Evolutionary conservation across 92 coral and sea anemone species (phyloP).

Genomic region (Phenganax subtilis): DNA sequence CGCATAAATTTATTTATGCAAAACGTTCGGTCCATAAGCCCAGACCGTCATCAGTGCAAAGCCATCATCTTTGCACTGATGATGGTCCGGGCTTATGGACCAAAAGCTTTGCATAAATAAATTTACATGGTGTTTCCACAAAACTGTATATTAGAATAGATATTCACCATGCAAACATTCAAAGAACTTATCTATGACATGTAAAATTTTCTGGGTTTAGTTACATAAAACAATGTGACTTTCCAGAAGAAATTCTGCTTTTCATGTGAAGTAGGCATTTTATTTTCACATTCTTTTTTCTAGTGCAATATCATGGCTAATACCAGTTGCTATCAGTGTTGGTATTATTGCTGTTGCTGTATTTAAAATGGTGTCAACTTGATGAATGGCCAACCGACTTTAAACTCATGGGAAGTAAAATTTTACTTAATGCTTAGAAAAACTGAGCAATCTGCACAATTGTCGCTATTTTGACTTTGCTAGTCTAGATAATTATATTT

Average conservation of each 20-base stretch:
- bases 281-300: neutral
- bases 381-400: neutral
- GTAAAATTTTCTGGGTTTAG: neutral
- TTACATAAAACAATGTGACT: neutral
- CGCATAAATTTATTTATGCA: too few relatives aligned
- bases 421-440: too few relatives aligned
- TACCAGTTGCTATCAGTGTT: constrained; percentile 29
- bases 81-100: too few relatives aligned
- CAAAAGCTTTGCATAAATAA: too few relatives aligned
- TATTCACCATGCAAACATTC: too few relatives aligned
- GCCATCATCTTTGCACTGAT: too few relatives aligned
- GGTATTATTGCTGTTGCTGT: constrained; percentile 34
- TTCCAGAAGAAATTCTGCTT: neutral
- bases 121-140: too few relatives aligned
- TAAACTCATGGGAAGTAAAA: neutral
- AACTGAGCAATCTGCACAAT: neutral
- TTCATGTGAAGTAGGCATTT: neutral
- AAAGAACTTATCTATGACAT: neutral
- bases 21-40: too few relatives aligned
- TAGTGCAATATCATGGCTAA: constrained; percentile 33
- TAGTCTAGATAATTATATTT: neutral
- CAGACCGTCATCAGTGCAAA: too few relatives aligned
- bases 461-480: neutral
- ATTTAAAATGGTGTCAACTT: constrained; percentile 28
- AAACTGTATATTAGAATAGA: too few relatives aligned